Base-by-base conservation (phyloP, 2,113 vertebrate species). In the Elaphurus davidianus region DNA sequence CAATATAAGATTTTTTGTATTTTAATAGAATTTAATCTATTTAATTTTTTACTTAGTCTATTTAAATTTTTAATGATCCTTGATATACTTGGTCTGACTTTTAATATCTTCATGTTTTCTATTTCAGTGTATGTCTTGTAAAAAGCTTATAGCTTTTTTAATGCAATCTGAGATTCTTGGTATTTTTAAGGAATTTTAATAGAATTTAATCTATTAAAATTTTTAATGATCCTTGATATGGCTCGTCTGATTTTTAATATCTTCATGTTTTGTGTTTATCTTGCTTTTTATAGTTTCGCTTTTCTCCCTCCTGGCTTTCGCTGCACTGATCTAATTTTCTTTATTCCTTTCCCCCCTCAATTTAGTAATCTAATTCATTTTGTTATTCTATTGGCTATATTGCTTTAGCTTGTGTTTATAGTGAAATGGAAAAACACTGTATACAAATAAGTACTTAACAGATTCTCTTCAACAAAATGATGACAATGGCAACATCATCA, bases 71-170 rank as follows among this genome's bases (percentile, higher is more conserved):
- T 96, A 87, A 93, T 93, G 57, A 55, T 92, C 85, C 62, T 92
- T 57, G 17, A 57, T 82, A 85, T 71, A n/a, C 15, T 67, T 87
- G 47, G 33, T 95, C 57, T 91, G 84, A 86, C 79, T 90, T 93
- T 94, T 95, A 94, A 23, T 87, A 83, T 60, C 81, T 67, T 96
- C 71, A n/a, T 83, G 67, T 95, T 92, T 97, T 89, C 92, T 91
- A 14, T 91, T 90, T 95, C 89, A 28, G 50, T 54, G 5, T 81
- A 8, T 19, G 1, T 86, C 33, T 89, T 95, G 3, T 88, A 84
- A 92, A 94, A 82, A 95, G 4, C 55, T 64, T 92, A 50, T n/a
- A 79, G 62, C 50, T 67, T 79, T 94, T 92, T 67, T 17, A 54
- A 55, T 30, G 50, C 47, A 67, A 57, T 83, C 30, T 92, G 62